Evolutionary conservation across 1,140 invertebrate genomes (phyloP).

Genomic region (Drosophila nigromelanica): DNA sequence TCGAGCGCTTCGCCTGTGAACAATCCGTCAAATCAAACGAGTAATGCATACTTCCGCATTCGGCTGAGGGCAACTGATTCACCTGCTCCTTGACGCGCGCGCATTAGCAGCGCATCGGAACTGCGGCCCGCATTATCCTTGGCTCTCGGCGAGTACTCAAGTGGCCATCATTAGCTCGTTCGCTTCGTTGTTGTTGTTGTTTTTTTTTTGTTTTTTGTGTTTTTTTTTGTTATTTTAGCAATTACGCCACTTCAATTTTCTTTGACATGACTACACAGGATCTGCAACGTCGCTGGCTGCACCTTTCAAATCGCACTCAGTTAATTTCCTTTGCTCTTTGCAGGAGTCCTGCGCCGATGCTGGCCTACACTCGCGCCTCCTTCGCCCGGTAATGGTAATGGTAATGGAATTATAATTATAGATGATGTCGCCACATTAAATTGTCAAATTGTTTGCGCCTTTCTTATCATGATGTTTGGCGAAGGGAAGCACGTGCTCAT

Average conservation of each 20-base stretch:
- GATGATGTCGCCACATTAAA: slow-evolving; percentile 75
- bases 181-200: background rate
- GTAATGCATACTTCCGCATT: slow-evolving; percentile 70
- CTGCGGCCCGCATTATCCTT: slow-evolving; percentile 67
- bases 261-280: slow-evolving; percentile 66
- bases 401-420: slow-evolving; percentile 83
- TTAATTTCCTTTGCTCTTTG: slow-evolving; percentile 40
- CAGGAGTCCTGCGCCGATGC: slow-evolving; percentile 22
- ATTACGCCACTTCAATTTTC: slow-evolving; percentile 76
- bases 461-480: slow-evolving; percentile 58
- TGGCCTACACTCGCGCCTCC: slow-evolving; percentile 34
- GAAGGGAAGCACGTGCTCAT: slow-evolving; percentile 63
- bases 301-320: slow-evolving; percentile 67
- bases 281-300: slow-evolving; percentile 53
- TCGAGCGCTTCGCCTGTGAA: too few species aligned
- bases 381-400: slow-evolving; percentile 40
- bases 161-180: slow-evolving; percentile 64
- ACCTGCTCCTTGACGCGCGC: slow-evolving; percentile 72
- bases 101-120: slow-evolving; percentile 19
- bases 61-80: slow-evolving; percentile 49
- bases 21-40: slow-evolving; percentile 51
- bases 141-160: slow-evolving; percentile 30
- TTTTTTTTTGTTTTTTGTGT: too few species aligned
- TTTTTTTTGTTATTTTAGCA: slow-evolving; percentile 36
- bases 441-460: slow-evolving; percentile 79